Conservation (phyloP, 1,140 invertebrate species). For the Diabrotica undecimpunctata region DNA sequence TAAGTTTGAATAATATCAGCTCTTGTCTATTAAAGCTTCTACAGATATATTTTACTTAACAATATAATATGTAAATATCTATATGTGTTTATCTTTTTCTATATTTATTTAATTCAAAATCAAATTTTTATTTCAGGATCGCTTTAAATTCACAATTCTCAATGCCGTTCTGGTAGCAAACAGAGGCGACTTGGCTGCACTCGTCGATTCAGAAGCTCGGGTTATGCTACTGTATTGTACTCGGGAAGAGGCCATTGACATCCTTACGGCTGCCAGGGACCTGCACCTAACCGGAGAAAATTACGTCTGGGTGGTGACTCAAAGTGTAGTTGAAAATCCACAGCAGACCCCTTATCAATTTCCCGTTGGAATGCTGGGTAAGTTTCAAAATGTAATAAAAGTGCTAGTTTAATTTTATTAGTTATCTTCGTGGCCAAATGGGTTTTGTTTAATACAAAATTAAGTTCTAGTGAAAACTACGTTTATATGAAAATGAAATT, state of each 20-base stretch:
- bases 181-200: slow-evolving; percentile 60
- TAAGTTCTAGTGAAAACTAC: no score
- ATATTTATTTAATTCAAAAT: no score
- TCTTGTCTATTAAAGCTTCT: no score
- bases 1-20: no score
- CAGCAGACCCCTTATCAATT: slow-evolving; percentile 74
- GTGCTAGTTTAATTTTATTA: no score
- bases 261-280: slow-evolving; percentile 75
- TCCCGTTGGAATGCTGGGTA: slow-evolving; percentile 90
- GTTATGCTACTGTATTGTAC: slow-evolving; percentile 92
- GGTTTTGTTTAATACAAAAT: no score
- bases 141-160: slow-evolving; percentile 86
- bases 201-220: slow-evolving; percentile 86
- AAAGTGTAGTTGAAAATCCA: slow-evolving; percentile 81
- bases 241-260: slow-evolving; percentile 78
- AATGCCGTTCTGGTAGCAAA: slow-evolving; percentile 78
- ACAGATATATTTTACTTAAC: no score
- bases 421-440: no score
- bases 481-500: no score
- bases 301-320: slow-evolving; percentile 96
- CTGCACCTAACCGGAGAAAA: slow-evolving; percentile 88
- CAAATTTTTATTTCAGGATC: slow-evolving; percentile 54
- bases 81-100: no score
- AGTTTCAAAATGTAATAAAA: slow-evolving; percentile 42
- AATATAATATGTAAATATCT: no score